A percentile compares a stretch with the other conserved stretches of the same genome.
Evolutionary conservation across 2,797 vertebrate genomes (phyloP).

Genomic region (Neoniphon sammara): DNA sequence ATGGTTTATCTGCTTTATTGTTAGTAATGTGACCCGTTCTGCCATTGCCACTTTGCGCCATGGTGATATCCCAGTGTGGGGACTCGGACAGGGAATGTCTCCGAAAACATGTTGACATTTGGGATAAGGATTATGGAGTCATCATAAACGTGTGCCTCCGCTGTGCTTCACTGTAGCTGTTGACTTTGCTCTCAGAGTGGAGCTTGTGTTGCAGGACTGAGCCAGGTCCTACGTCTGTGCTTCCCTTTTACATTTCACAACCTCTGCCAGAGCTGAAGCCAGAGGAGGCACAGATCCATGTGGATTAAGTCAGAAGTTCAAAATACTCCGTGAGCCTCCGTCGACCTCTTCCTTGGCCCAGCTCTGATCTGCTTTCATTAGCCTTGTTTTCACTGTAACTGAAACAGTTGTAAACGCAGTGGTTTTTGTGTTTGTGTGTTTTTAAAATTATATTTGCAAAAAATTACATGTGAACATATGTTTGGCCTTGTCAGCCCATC

Average conservation of each 20-base stretch:
- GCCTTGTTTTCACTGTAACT: constrained; percentile 49
- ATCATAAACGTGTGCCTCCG: constrained; percentile 73
- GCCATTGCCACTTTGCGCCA: constrained; percentile 40
- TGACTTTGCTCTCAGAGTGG: constrained; percentile 72
- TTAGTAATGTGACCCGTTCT: constrained; percentile 61
- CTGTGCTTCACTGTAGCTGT: constrained; percentile 72
- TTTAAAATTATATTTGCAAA: constrained; percentile 45
- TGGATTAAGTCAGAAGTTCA: constrained; percentile 68
- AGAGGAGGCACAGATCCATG: constrained; percentile 47
- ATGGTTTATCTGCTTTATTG: constrained; percentile 60
- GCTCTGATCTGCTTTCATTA: constrained; percentile 46
- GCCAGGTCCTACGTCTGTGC: constrained; percentile 43
- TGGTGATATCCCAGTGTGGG: constrained; percentile 51
- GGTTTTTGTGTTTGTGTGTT: constrained; percentile 57
- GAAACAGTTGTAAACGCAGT: constrained; percentile 51
- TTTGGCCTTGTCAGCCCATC: constrained; percentile 43
- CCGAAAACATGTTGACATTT: constrained; percentile 81
- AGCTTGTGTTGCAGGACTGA: constrained; percentile 63
- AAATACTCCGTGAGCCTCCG: constrained; percentile 58
- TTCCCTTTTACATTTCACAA: constrained; percentile 60
- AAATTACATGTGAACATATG: constrained; percentile 32
- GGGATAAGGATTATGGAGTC: constrained; percentile 78
- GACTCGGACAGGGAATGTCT: constrained; percentile 60
- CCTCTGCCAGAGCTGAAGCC: constrained; percentile 48
- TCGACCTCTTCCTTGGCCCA: constrained; percentile 45